Evolutionary conservation across 2,113 vertebrate species (phyloP).

Genomic region (Marmota monax): DNA sequence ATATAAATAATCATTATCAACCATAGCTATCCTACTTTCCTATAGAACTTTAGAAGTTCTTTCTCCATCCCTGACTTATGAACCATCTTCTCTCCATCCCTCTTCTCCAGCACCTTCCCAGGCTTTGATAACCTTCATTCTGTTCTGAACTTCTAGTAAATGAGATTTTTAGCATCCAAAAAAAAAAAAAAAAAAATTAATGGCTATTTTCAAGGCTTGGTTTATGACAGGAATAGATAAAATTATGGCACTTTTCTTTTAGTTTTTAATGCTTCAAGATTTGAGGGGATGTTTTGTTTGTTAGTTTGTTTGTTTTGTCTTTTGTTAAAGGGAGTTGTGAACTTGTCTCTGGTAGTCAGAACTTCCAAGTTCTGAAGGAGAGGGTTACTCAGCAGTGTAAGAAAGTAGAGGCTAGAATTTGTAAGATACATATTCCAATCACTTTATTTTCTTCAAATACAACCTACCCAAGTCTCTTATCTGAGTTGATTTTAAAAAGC

Average conservation of each 20-base stretch:
- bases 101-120: neutral
- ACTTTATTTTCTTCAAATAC: constrained; percentile 66
- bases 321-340: neutral
- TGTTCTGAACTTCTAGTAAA: neutral
- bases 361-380: neutral
- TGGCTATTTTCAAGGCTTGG: neutral
- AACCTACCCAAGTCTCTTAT: constrained; percentile 39
- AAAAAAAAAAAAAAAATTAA: neutral
- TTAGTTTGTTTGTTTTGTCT: neutral
- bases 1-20: neutral
- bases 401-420: constrained; percentile 39
- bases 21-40: neutral
- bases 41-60: neutral
- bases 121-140: neutral
- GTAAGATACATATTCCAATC: neutral
- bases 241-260: neutral
- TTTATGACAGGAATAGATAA: neutral
- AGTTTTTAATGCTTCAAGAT: neutral
- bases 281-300: neutral
- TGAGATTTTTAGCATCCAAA: neutral
- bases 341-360: neutral
- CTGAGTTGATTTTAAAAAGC: constrained; percentile 61
- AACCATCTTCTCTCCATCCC: neutral
- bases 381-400: neutral
- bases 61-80: neutral